Conservation (phyloP, 2,113 vertebrate species). For the Hymenochirus boettgeri region DNA sequence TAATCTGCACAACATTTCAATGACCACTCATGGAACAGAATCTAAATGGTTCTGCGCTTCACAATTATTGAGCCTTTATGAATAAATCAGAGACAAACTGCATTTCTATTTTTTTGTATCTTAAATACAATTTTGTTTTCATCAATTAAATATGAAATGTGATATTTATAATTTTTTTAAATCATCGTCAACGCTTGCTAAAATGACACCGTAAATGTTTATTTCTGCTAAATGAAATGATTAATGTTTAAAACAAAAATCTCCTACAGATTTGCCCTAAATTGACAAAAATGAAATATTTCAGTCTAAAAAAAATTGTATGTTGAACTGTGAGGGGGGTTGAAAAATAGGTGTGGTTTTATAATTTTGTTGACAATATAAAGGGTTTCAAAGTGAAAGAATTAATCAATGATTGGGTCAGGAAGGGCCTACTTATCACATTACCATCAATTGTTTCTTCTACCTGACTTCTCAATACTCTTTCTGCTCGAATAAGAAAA, state of each 20-base stretch:
- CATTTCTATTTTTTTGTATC: background rate
- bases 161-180: background rate
- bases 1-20: no score
- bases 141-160: background rate
- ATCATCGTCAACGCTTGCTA: background rate
- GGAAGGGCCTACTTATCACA: conserved; percentile 16
- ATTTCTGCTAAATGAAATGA: background rate
- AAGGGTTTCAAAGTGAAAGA: conserved; percentile 11
- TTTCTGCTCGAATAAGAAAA: conserved; percentile 31
- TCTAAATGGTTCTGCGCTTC: background rate
- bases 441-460: conserved; percentile 20
- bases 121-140: background rate
- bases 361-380: conserved; percentile 1
- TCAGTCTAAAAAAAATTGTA: background rate
- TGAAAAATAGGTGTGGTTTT: background rate
- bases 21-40: no score
- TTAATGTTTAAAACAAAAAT: background rate
- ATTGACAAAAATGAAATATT: background rate
- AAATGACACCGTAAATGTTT: background rate
- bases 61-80: background rate
- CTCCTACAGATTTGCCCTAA: conserved; percentile 5
- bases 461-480: conserved; percentile 27
- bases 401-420: conserved; percentile 22
- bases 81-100: background rate
- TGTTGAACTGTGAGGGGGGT: background rate